phyloP scores from a whole-genome alignment of 2,888 invertebrate species.

The Drosophila lacicola region DNA sequence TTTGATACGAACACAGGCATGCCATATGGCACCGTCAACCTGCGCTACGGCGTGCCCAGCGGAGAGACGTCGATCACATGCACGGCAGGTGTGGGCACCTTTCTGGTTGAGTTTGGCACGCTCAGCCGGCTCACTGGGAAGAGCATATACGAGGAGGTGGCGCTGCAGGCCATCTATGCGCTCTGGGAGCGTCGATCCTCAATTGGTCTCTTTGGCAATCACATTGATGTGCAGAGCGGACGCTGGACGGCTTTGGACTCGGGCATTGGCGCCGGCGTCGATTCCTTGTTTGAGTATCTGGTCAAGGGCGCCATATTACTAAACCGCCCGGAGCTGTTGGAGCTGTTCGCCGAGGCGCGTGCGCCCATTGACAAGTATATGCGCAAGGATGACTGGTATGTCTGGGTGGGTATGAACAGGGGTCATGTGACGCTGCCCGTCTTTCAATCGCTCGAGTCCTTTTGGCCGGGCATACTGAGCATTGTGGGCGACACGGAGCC shows the following conservation, averaged over 20 bases:
- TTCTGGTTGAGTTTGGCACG: constrained; percentile 97
- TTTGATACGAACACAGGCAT: constrained; percentile 96
- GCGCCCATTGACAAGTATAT: constrained; percentile 93
- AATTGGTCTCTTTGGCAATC: constrained; percentile 97
- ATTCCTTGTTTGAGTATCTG: constrained; percentile 99
- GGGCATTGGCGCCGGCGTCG: constrained; percentile 98
- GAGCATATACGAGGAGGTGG: constrained; percentile 97
- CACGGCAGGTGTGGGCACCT: constrained; percentile 99
- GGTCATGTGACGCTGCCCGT: constrained; percentile 97
- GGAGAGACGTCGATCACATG: constrained; percentile 99
- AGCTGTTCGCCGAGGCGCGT: constrained; percentile 94
- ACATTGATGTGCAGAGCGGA: constrained; percentile 97
- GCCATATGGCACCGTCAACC: constrained; percentile 99
- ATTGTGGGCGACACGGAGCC: constrained; percentile 94
- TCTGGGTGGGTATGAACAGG: constrained; percentile 99
- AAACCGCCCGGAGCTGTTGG: constrained; percentile 95
- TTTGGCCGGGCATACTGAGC: constrained; percentile 98
- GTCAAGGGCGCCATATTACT: constrained; percentile 97
- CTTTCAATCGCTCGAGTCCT: constrained; percentile 99
- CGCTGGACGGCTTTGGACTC: constrained; percentile 99
- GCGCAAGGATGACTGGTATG: constrained; percentile 98
- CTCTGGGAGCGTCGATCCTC: constrained; percentile 94
- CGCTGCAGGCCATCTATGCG: constrained; percentile 95
- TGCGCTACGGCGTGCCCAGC: constrained; percentile 94
- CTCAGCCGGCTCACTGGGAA: constrained; percentile 96